Evolutionary conservation across 1,140 invertebrate genomes (phyloP).

Genomic region (Drosophila eugracilis): DNA sequence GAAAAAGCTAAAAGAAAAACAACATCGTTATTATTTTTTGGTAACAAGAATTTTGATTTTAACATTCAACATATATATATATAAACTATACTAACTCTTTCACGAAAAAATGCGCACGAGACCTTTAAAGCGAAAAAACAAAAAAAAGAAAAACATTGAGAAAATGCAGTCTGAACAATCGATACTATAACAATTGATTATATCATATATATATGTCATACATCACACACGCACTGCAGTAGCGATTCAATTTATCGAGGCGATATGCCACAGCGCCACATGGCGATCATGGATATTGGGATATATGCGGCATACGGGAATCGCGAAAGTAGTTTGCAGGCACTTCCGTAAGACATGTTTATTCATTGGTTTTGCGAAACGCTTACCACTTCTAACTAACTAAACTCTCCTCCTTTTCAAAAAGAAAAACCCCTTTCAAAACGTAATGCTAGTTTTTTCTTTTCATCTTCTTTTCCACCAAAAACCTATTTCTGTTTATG

Average conservation of each 20-base stretch:
- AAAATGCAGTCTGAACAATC: constrained; percentile 13
- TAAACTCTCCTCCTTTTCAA: constrained; percentile 17
- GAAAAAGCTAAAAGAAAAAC: constrained; percentile 11
- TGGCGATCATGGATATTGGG: constrained; percentile 65
- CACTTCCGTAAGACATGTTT: constrained; percentile 68
- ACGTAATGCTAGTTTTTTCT: constrained; percentile 27
- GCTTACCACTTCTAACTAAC: constrained; percentile 20
- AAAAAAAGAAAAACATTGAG: constrained; percentile 6
- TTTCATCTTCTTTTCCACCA: constrained; percentile 1
- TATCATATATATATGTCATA: constrained; percentile 37
- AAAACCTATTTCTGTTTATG: not conserved
- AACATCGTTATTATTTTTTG: constrained; percentile 15
- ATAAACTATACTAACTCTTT: constrained; percentile 19
- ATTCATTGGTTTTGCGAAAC: constrained; percentile 35
- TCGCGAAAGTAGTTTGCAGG: constrained; percentile 62
- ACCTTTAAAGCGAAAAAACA: constrained; percentile 8
- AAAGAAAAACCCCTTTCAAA: too few relatives aligned
- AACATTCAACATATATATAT: constrained; percentile 5
- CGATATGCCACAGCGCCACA: constrained; percentile 85
- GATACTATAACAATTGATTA: constrained; percentile 28
- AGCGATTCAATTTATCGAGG: constrained; percentile 87
- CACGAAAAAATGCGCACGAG: constrained; percentile 44
- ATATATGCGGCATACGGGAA: constrained; percentile 62
- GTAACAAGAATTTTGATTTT: constrained; percentile 31
- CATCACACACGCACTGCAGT: constrained; percentile 57